A percentile compares a stretch with the other conserved stretches of the same genome.
Conservation (phyloP, 1,140 invertebrate genomes). For the Lordiphosa collinella region DNA sequence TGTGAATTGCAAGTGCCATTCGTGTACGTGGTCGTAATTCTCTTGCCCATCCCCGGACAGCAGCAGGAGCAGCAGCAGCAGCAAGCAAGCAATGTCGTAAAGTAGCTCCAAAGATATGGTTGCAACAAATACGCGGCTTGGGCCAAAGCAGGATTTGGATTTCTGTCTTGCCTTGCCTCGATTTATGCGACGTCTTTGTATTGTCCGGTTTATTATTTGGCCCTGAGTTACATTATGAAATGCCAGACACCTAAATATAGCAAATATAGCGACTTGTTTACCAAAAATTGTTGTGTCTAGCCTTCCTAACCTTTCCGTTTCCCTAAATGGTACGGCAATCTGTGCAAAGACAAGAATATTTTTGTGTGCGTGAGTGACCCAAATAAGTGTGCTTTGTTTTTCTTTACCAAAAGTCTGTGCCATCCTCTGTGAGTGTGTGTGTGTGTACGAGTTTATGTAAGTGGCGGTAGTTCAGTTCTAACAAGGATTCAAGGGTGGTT, state of each 20-base stretch:
- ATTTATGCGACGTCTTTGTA: constrained; percentile 29
- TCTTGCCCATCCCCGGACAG: background rate
- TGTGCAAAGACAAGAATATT: constrained; percentile 35
- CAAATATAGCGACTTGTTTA: constrained; percentile 35
- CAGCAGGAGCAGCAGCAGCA: background rate
- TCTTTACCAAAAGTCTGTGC: background rate
- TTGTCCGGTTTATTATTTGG: constrained; percentile 42
- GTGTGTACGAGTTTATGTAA: background rate
- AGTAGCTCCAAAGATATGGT: constrained; percentile 24
- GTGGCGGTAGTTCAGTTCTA: too few relatives aligned
- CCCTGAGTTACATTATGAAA: constrained; percentile 30
- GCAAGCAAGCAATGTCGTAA: constrained; percentile 23
- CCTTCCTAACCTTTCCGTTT: background rate
- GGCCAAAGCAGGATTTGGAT: constrained; percentile 34
- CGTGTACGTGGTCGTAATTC: constrained; percentile 33
- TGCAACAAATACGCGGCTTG: constrained; percentile 39
- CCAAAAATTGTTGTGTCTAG: constrained; percentile 24
- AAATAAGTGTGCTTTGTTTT: constrained; percentile 51
- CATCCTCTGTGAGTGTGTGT: background rate
- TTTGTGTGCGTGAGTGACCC: constrained; percentile 43
- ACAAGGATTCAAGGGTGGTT: too few relatives aligned
- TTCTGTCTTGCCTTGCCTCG: constrained; percentile 13
- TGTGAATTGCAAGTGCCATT: constrained; percentile 35
- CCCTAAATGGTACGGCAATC: constrained; percentile 27
- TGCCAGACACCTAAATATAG: constrained; percentile 48